Evolutionary conservation across 2,113 vertebrate genomes (phyloP).

Genomic region (Corythornis cristatus): DNA sequence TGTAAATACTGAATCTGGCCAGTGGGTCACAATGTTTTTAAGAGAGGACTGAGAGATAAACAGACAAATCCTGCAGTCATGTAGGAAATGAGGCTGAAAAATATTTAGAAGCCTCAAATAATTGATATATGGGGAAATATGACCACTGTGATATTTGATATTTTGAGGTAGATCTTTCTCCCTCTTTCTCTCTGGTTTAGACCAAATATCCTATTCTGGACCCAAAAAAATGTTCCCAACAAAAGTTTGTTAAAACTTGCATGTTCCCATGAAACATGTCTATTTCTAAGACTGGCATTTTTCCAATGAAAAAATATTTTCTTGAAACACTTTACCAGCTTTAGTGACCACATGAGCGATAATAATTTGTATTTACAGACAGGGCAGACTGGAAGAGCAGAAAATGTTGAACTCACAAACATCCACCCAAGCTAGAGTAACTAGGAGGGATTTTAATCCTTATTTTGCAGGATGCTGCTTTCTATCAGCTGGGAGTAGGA

Average conservation of each 20-base stretch:
- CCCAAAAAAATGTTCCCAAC: constrained; percentile 28
- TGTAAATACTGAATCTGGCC: not conserved
- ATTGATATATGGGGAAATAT: constrained; percentile 25
- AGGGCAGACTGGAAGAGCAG: not conserved
- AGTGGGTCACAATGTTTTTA: not conserved
- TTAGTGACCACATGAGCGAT: not conserved
- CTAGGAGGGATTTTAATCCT: not conserved
- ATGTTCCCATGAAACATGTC: not conserved
- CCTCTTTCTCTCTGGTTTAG: not conserved
- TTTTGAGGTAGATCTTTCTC: not conserved
- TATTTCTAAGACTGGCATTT: not conserved
- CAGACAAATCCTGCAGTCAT: not conserved
- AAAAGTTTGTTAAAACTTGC: not conserved
- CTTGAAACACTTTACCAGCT: constrained; percentile 11
- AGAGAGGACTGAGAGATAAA: not conserved
- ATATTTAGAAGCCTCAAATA: not conserved
- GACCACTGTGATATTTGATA: constrained; percentile 23
- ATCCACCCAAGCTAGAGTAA: constrained; percentile 25
- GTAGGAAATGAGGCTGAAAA: not conserved
- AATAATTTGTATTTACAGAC: constrained; percentile 41
- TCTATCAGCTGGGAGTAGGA: not conserved
- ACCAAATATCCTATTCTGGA: constrained; percentile 38
- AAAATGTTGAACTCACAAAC: constrained; percentile 25
- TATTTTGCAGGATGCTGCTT: not conserved
- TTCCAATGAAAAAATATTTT: constrained; percentile 11